Conservation (phyloP, 2,797 vertebrate species). For the Pseudochaenichthys georgianus region DNA sequence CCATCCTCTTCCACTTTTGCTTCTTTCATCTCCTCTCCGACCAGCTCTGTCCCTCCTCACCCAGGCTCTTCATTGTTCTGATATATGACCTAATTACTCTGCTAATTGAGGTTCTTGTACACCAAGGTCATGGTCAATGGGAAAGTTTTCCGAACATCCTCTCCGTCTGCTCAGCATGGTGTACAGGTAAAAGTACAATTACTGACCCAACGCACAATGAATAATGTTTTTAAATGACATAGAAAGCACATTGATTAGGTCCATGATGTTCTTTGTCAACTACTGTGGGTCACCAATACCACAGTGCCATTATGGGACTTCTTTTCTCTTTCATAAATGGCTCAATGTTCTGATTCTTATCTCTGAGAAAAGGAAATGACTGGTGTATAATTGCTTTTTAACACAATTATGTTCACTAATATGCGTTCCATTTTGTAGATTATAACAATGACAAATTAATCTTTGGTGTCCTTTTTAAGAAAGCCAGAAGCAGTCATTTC, state of each 20-base stretch:
- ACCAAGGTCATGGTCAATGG: constrained; percentile 32
- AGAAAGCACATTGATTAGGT: constrained; percentile 5
- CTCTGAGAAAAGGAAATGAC: constrained; percentile 58
- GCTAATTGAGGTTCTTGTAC: constrained; percentile 60
- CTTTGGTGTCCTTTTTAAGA: constrained; percentile 56
- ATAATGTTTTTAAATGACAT: not conserved
- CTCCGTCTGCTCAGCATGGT: not conserved
- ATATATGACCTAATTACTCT: constrained; percentile 74
- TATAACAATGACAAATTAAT: constrained; percentile 68
- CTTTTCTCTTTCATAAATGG: constrained; percentile 65
- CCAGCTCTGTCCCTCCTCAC: constrained; percentile 40
- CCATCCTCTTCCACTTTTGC: not conserved
- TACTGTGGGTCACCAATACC: constrained; percentile 2
- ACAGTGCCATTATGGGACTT: constrained; percentile 29
- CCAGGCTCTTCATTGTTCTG: constrained; percentile 62
- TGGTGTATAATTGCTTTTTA: constrained; percentile 73
- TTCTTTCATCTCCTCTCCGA: constrained; percentile 45
- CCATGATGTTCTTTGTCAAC: constrained; percentile 22
- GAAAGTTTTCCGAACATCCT: constrained; percentile 3
- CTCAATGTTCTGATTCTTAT: constrained; percentile 68
- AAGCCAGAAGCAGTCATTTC: constrained; percentile 49
- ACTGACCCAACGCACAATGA: not conserved
- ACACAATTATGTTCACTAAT: constrained; percentile 76
- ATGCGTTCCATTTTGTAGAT: constrained; percentile 60
- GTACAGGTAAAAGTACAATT: not conserved